Base-by-base conservation (phyloP, 2,888 invertebrate species). In the Sphaeridia pumilis region DNA sequence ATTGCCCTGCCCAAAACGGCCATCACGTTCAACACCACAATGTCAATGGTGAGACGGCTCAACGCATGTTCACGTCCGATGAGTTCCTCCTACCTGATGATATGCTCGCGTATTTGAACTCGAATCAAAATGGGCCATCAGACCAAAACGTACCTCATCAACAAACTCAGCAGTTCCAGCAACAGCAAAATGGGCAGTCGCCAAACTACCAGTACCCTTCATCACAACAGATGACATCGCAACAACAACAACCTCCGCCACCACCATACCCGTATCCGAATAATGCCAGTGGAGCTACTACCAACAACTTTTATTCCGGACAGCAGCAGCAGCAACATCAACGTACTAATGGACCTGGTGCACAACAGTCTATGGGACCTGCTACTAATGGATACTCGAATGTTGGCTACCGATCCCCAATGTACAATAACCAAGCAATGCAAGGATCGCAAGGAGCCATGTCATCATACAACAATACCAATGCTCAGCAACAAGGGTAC, bases 31-130 rank as follows among this genome's bases (percentile, higher is more conserved):
- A 27, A 14, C 46, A 36, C 20, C 50, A 43, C 47, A 38, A 45
- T 50, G 48, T 50, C 31, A 59, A 46, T 49, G 36, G 53, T 25
- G 20, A 38, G 24, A 10, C 52, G 1, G 75, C 34, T 34, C 36
- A 21, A 36, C 48, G 45, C 47, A 42, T 22, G 28, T 52, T 50
- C n/a, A n/a, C n/a, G n/a, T n/a, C n/a, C 41, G 87, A 89, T 69
- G 89, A 90, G 71, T 77, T 93, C 68, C 86, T 93, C 49, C 84
- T 94, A 68, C 94, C 94, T 22, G 94, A 94, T 70, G 94, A 95
- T 73, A 92, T 94, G 89, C 79, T 89, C 70, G 83, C 87, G 72
- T 94, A 92, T 75, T 78, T 94, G 68, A 87, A 84, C 75, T 87
- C 88, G 78, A 55, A 55, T 44, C 14, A 56, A 54, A 36, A n/a